Evolutionary conservation across 64 coral and sea anemone species (phyloP), one percentile per base, ranked within the genome.

Genomic region (Montipora efflorescens): DNA sequence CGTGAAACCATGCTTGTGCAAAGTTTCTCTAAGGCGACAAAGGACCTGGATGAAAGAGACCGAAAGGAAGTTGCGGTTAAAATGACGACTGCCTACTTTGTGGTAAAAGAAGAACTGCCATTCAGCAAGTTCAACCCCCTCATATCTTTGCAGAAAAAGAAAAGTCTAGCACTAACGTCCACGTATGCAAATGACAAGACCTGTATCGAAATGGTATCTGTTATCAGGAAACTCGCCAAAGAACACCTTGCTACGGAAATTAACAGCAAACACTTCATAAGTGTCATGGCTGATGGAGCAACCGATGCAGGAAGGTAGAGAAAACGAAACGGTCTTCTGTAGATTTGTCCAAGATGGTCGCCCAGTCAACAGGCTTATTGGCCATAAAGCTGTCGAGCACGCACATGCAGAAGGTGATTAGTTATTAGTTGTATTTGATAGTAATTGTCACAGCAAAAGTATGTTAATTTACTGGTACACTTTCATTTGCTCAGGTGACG

Each of bases 111-210:
- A 25, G 77, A 91, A 43, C 23, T 91, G 59, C 78, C 79, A 4
- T 91, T 91, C 67, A 19, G 14, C 5, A 91, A 82, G 50, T 91
- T 53, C 16, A 1, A 69, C 7, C 47, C 23, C 8, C 8, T 82
- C 5, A 57, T 91, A 51, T 36, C 78, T 7, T 62, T 82, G 23
- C 89, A 91, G 47, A 91, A 47, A 48, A 81, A 91, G 11, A 82
- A 91, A 75, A 62, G 78, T 4, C 21, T 82, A 12, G 78, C 81
- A 7, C 55, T 91, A 14, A 91, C 46, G 20, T 28, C 47, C 48
- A 91, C 89, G 25, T 91, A 91, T 52, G 89, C 22, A 74, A 91
- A 80, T 66, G 72, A 89, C 47, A 47, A 89, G 19, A 23, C 48
- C 45, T 89, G 71, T 59, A 9, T 3, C 12, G 61, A 76, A 36